Conservation (phyloP, 2,888 invertebrate genomes). For the Ametastegia equiseti region DNA sequence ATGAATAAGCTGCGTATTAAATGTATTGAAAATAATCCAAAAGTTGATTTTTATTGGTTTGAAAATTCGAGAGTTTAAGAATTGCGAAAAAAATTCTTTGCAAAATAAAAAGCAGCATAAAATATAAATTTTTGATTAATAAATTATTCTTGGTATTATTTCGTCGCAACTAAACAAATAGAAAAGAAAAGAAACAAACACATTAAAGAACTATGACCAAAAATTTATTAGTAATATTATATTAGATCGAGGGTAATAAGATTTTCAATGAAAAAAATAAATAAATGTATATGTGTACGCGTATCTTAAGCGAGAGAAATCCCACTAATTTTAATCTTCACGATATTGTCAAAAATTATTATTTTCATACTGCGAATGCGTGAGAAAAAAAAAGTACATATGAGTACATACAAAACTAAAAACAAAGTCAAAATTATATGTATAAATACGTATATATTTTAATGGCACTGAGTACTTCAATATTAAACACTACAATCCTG, state of each 20-base stretch:
- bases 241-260: slow-evolving; percentile 3
- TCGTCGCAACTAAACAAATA: neutral
- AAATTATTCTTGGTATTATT: neutral
- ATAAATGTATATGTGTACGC: neutral
- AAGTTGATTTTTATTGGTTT: too few relatives aligned
- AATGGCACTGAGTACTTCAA: slow-evolving; percentile 48
- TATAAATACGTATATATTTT: slow-evolving; percentile 22
- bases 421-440: neutral
- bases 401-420: neutral
- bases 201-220: neutral
- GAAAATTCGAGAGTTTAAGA: neutral
- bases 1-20: neutral
- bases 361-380: neutral
- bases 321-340: neutral
- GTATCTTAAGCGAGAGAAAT: neutral
- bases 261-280: neutral
- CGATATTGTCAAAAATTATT: slow-evolving; percentile 16
- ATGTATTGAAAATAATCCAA: neutral
- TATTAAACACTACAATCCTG: slow-evolving; percentile 17
- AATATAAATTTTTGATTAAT: neutral
- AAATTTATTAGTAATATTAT: slow-evolving; percentile 37
- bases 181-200: neutral
- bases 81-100: too few relatives aligned
- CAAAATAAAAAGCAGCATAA: neutral
- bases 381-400: neutral